Evolutionary conservation across 2,797 vertebrate species (phyloP).

Genomic region (Tolypeutes matacus): DNA sequence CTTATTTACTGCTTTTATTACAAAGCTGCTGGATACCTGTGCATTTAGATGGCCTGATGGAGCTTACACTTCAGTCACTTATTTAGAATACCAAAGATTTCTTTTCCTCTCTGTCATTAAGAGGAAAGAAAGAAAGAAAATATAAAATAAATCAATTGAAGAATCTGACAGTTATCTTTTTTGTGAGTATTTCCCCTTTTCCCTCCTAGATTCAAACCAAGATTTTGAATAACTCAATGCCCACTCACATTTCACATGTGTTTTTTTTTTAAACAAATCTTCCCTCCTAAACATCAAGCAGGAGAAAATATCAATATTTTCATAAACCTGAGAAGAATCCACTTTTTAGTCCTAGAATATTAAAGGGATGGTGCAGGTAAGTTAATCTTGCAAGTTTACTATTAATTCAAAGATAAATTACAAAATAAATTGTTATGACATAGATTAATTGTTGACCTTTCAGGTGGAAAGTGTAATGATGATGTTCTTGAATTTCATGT

Average conservation of each 20-base stretch:
- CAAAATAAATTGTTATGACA: slow-evolving; percentile 35
- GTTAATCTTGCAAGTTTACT: neutral
- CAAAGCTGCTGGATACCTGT: neutral
- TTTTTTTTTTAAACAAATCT: neutral
- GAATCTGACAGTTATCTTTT: neutral
- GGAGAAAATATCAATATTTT: slow-evolving; percentile 55
- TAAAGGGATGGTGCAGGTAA: slow-evolving; percentile 27
- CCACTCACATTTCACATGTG: neutral
- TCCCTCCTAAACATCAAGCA: neutral
- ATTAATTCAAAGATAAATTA: slow-evolving; percentile 10
- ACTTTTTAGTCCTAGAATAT: neutral
- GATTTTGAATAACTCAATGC: slow-evolving; percentile 17
- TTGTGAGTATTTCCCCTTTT: neutral
- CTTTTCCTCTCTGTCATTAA: slow-evolving; percentile 63
- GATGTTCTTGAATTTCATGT: slow-evolving; percentile 32
- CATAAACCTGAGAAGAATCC: slow-evolving; percentile 6
- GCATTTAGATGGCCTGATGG: neutral
- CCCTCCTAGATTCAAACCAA: slow-evolving; percentile 9
- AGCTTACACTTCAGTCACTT: slow-evolving; percentile 5
- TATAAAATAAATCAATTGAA: slow-evolving; percentile 19
- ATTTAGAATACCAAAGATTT: slow-evolving; percentile 43
- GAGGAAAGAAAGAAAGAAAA: neutral
- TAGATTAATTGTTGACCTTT: neutral
- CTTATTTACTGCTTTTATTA: slow-evolving; percentile 33
- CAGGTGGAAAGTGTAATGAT: neutral